Evolutionary conservation across 2,113 vertebrate genomes (phyloP).

Genomic region (Pelusios castaneus): DNA sequence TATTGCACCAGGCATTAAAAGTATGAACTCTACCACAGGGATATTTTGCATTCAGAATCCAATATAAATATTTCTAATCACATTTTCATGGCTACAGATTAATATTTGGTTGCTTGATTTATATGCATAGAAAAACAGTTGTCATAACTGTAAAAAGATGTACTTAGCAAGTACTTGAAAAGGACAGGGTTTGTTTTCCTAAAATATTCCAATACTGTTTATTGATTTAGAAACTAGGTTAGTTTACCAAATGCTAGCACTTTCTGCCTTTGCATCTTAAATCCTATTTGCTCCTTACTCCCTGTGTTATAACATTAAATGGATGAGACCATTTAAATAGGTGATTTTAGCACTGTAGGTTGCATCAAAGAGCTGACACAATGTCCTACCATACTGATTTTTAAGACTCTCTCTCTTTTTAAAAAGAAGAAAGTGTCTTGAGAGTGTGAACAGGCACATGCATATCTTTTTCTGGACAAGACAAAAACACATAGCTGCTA

Average conservation of each 20-base stretch:
- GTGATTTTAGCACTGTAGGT: constrained; percentile 77
- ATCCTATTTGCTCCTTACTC: constrained; percentile 70
- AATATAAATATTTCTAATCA: constrained; percentile 83
- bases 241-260: constrained; percentile 73
- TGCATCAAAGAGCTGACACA: constrained; percentile 53
- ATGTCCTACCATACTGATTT: constrained; percentile 66
- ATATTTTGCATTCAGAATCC: constrained; percentile 79
- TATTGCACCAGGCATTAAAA: constrained; percentile 81
- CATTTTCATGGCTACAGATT: constrained; percentile 80
- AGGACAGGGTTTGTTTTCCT: constrained; percentile 71
- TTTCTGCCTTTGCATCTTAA: constrained; percentile 62
- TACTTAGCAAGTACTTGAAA: constrained; percentile 79
- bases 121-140: constrained; percentile 85
- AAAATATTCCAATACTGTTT: constrained; percentile 74
- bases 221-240: constrained; percentile 73
- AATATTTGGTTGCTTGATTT: constrained; percentile 84
- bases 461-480: constrained; percentile 67
- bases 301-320: constrained; percentile 64
- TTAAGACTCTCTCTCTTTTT: constrained; percentile 69
- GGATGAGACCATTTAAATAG: constrained; percentile 67
- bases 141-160: constrained; percentile 77
- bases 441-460: constrained; percentile 80
- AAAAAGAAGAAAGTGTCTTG: constrained; percentile 77
- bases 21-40: constrained; percentile 79
- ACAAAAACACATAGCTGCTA: constrained; percentile 66